Base-by-base conservation (phyloP, 2,113 vertebrate genomes). In the Ammodytes dubius region DNA sequence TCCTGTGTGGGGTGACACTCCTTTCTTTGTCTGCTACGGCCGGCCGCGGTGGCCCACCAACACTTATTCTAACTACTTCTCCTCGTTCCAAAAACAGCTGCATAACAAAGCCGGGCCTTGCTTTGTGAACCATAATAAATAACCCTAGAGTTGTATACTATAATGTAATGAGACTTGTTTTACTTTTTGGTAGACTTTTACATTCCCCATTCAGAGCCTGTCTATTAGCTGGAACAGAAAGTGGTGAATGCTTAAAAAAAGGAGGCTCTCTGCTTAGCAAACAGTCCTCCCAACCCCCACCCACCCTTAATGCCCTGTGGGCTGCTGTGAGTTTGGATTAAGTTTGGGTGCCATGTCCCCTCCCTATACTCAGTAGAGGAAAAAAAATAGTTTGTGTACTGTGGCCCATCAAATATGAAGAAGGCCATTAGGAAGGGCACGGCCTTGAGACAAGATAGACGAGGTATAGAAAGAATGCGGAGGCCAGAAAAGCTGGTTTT, bases 321-420 rank as follows among this genome's bases (percentile, higher is more conserved):
- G 89, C 87, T 91, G 89, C 91, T 91, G 90, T 91, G 91, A 91
- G 88, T 93, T 91, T 92, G 91, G 92, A 94, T 93, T 94, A 93
- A 92, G 92, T 92, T 93, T 92, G 90, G 91, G 86, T 90, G 92
- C 87, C 68, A 47, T 77, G 80, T 89, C 82, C 81, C 88, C 86
- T 88, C 90, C 88, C 86, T 76, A 43, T 27, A 27, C 27, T 27
- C 27, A 27, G 27, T 2, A 27, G 27, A 27, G 27, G 2, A 27
- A 27, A 27, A 27, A 27, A 27, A 27, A 27, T 27, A 27, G 27
- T 27, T 27, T 27, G 27, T 27, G 27, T 27, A 27, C 27, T 27
- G 66, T 63, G 43, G 57, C 63, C 80, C 61, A 64, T 82, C 50
- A 87, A 78, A 85, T 70, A 63, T 79, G 47, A 83, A 77, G 40